These are phyloP conservation scores for Aeoliscus strigatus DNA, from an alignment of 2,797 vertebrate species.

Conservation along the genomic window DNA sequence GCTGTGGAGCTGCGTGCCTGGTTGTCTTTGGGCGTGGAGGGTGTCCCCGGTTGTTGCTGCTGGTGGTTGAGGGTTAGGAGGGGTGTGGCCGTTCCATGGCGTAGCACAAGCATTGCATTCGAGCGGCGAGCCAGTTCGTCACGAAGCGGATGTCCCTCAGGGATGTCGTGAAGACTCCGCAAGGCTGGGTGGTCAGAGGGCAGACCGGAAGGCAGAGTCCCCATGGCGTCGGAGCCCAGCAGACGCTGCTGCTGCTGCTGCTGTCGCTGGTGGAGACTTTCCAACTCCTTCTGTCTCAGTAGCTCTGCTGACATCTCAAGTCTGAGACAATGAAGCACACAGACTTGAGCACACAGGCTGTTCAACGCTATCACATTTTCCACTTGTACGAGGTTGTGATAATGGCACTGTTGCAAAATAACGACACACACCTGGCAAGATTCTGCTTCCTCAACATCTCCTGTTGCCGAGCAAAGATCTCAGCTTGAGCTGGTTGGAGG, in stretches of 20 bases:
- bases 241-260: conserved; percentile 77
- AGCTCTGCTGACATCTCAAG: conserved; percentile 95
- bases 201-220: conserved; percentile 74
- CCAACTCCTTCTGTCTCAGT: conserved; percentile 91
- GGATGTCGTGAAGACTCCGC: conserved; percentile 83
- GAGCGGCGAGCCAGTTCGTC: conserved; percentile 83
- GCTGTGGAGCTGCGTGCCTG: conserved; percentile 47
- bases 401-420: conserved; percentile 6
- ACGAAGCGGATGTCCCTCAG: conserved; percentile 83
- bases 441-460: conserved; percentile 96
- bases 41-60: conserved; percentile 53
- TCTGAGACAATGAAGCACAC: conserved; percentile 57
- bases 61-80: conserved; percentile 81
- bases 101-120: conserved; percentile 89
- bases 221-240: conserved; percentile 79
- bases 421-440: conserved; percentile 84
- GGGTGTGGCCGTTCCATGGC: conserved; percentile 80
- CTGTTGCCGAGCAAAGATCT: conserved; percentile 93
- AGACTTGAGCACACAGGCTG: no score
- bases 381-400: no score
- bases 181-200: conserved; percentile 85
- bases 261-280: conserved; percentile 80
- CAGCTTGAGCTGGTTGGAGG: conserved; percentile 89
- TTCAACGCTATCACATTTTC: no score
- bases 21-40: conserved; percentile 61